Conservation (phyloP, 2,888 invertebrate genomes). For the Agrochola lota region DNA sequence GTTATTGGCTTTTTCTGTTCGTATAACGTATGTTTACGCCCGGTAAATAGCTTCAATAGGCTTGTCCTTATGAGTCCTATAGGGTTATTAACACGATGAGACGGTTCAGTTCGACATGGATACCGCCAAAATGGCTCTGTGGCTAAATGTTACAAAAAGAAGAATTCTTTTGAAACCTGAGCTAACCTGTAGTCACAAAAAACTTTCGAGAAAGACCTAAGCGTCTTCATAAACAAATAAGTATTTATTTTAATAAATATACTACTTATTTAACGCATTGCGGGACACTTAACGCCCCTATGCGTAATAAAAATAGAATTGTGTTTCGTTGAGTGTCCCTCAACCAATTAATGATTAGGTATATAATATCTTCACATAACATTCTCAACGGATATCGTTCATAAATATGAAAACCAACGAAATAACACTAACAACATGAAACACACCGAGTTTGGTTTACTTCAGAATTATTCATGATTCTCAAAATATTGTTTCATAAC, state of each 20-base stretch:
- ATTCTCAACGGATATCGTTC: conserved; percentile 21
- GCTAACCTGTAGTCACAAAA: too few species aligned
- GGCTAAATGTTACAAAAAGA: neutral
- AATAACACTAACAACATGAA: conserved; percentile 31
- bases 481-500: conserved; percentile 31
- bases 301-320: too few species aligned
- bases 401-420: conserved; percentile 30
- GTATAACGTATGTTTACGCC: neutral
- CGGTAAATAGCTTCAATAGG: neutral
- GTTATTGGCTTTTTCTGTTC: neutral
- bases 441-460: conserved; percentile 31
- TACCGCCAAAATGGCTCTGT: neutral
- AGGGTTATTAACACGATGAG: neutral
- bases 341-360: too few species aligned
- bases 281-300: too few species aligned
- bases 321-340: too few species aligned
- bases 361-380: neutral
- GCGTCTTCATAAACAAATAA: too few species aligned
- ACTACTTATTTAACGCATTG: too few species aligned
- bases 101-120: neutral
- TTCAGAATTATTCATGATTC: conserved; percentile 46
- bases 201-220: too few species aligned
- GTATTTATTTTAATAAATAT: neutral
- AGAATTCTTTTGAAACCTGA: neutral
- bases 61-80: neutral